Conservation (phyloP, 92 coral and sea anemone genomes). For the Palythoa grandiflora region DNA sequence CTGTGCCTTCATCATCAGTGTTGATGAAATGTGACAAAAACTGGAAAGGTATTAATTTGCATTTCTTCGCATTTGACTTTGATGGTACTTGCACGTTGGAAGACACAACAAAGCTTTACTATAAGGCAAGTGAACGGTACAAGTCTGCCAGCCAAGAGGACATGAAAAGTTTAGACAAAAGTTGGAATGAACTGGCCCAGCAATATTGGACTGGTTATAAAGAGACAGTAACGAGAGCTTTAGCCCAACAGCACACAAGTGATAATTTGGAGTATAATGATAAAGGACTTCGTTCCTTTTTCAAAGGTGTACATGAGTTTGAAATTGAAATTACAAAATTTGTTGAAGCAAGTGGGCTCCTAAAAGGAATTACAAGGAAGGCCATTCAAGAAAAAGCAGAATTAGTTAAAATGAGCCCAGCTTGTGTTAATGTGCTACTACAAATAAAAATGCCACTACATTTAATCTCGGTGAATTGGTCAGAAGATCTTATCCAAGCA, state of each 20-base stretch:
- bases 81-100: conserved; percentile 92
- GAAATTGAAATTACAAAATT: conserved; percentile 68
- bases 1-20: conserved; percentile 48
- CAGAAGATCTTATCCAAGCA: conserved; percentile 81
- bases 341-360: conserved; percentile 83
- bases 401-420: conserved; percentile 77
- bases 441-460: conserved; percentile 81
- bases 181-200: conserved; percentile 76
- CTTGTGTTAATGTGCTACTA: conserved; percentile 76
- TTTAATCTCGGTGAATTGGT: conserved; percentile 92
- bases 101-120: conserved; percentile 82
- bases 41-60: conserved; percentile 72
- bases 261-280: conserved; percentile 59
- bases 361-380: conserved; percentile 80
- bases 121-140: conserved; percentile 90
- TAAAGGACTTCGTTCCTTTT: conserved; percentile 71
- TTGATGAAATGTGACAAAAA: conserved; percentile 59
- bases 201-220: conserved; percentile 67
- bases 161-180: conserved; percentile 68
- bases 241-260: conserved; percentile 41
- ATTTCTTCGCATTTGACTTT: conserved; percentile 91
- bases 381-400: conserved; percentile 70
- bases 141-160: conserved; percentile 55
- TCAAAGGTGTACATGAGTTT: conserved; percentile 65
- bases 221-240: conserved; percentile 60